Conservation (phyloP, 2,113 vertebrate genomes). For the Chelonoidis abingdonii region DNA sequence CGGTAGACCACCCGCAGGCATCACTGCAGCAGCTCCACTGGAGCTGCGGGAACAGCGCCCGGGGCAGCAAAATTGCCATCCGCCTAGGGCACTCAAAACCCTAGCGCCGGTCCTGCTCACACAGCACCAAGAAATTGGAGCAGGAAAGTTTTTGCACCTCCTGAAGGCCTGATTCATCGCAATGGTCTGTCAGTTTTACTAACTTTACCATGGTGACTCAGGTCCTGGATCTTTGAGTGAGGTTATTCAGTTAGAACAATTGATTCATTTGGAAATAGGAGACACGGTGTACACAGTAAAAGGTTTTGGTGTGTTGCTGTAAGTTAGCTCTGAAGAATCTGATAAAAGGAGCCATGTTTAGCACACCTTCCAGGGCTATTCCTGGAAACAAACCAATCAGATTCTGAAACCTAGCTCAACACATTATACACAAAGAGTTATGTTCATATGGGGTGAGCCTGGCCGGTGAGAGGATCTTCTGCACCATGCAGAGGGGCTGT, state of each 20-base stretch:
- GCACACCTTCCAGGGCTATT: not conserved
- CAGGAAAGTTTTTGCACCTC: constrained; percentile 29
- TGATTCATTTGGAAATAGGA: constrained; percentile 5
- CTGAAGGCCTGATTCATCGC: not conserved
- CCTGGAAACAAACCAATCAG: not conserved
- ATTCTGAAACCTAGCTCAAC: not conserved
- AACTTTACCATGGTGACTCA: not conserved
- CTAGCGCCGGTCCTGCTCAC: not conserved
- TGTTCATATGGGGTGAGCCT: not conserved
- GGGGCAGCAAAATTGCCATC: too few species aligned
- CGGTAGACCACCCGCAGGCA: too few species aligned
- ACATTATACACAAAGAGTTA: not conserved
- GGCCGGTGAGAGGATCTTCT: not conserved
- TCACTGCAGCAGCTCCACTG: too few species aligned
- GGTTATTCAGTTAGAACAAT: constrained; percentile 4
- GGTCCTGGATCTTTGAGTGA: not conserved
- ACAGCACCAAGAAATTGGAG: constrained; percentile 2
- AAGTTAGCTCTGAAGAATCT: constrained; percentile 10
- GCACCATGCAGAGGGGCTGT: not conserved
- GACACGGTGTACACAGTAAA: not conserved
- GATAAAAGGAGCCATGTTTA: constrained; percentile 16
- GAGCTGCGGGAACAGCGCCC: too few species aligned
- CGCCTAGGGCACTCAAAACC: too few species aligned
- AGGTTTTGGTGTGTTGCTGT: not conserved
- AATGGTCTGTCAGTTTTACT: constrained; percentile 43